Conservation (phyloP, 2,888 invertebrate species). For the Melanophora roralis region DNA sequence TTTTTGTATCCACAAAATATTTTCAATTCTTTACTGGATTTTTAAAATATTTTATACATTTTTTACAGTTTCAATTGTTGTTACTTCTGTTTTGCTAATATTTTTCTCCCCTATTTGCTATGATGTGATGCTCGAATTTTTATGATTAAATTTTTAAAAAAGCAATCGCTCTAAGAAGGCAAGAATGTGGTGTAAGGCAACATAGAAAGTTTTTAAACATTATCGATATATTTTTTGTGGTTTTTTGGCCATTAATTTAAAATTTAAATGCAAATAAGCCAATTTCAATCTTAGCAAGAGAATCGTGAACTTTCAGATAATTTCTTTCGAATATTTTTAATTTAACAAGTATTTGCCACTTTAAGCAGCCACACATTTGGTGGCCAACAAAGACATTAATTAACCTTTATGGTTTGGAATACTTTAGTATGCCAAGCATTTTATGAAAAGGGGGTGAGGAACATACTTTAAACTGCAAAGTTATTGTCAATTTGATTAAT, state of each 20-base stretch:
- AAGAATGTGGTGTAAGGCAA: neutral
- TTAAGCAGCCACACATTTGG: neutral
- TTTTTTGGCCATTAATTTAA: constrained; percentile 74
- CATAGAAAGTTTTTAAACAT: no score
- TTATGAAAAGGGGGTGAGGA: neutral
- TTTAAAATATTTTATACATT: constrained; percentile 71
- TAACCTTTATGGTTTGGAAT: constrained; percentile 7
- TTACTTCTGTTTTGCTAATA: neutral
- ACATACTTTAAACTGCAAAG: constrained; percentile 65
- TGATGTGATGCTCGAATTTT: constrained; percentile 69
- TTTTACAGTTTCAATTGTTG: constrained; percentile 61
- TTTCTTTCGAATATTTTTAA: neutral
- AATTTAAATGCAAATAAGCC: constrained; percentile 75
- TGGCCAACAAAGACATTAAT: constrained; percentile 52
- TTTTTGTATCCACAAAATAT: neutral
- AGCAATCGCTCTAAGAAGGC: neutral
- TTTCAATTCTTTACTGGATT: constrained; percentile 62
- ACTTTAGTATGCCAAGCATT: neutral
- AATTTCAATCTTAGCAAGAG: constrained; percentile 70
- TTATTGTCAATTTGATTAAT: constrained; percentile 71
- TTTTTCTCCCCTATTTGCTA: constrained; percentile 36
- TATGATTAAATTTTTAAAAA: constrained; percentile 68
- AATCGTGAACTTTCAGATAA: constrained; percentile 49
- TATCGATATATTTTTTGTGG: no score
- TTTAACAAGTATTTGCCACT: neutral